phyloP scores from a whole-genome alignment of 2,888 invertebrate species.

The Drosophila nigricruria region DNA sequence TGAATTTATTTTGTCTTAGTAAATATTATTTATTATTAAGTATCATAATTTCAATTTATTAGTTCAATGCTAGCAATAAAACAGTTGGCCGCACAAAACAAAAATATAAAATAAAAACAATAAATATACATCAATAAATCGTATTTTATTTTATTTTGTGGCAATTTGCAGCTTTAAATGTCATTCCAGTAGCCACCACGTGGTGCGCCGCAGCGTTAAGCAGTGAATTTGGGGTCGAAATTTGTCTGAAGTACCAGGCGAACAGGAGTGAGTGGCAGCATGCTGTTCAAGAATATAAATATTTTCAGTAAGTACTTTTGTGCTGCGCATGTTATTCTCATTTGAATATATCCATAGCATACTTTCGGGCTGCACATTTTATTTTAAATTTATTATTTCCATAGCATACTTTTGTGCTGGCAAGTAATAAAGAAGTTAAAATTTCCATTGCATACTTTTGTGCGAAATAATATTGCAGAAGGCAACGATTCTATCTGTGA shows the following conservation, averaged over 20 bases:
- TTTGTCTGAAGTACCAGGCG: constrained; percentile 1
- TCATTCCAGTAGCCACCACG: no score
- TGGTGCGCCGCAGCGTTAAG: background rate
- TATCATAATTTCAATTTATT: no score
- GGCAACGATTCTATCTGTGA: no score
- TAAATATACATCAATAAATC: no score
- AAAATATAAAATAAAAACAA: no score
- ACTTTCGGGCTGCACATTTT: background rate
- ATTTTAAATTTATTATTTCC: background rate
- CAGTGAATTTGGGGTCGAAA: background rate
- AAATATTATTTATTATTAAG: no score
- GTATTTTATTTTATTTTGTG: no score
- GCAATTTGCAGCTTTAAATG: no score
- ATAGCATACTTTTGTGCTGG: background rate
- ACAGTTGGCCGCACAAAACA: no score
- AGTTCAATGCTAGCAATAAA: no score
- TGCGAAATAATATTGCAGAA: background rate
- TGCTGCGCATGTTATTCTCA: background rate
- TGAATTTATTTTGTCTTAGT: no score
- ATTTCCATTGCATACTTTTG: background rate
- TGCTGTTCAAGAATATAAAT: background rate
- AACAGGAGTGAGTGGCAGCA: background rate
- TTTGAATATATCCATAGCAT: background rate
- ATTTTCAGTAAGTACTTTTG: constrained; percentile 3
- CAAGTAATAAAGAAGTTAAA: background rate